These are phyloP conservation scores for Arrhamphus sclerolepis DNA, from an alignment of 2,797 vertebrate species.

Conservation along the genomic window DNA sequence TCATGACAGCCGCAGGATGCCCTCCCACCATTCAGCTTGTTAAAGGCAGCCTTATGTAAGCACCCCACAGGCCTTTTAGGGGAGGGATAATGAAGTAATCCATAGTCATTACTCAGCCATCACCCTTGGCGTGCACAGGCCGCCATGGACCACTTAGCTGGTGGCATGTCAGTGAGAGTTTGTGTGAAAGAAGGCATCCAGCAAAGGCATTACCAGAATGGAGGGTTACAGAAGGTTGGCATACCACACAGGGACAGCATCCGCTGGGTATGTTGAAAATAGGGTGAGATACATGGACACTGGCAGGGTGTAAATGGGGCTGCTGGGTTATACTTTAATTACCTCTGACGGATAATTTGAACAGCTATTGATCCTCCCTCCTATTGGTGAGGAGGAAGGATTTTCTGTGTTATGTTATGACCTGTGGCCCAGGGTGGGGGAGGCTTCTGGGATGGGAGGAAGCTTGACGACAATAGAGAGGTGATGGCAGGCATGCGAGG, in stretches of 20 bases:
- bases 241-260: slow-evolving; percentile 26
- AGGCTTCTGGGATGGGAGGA: slow-evolving; percentile 25
- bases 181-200: slow-evolving; percentile 53
- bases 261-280: slow-evolving; percentile 27
- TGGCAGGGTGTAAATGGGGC: slow-evolving; percentile 13
- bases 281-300: slow-evolving; percentile 21
- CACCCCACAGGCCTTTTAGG: slow-evolving; percentile 62
- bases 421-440: slow-evolving; percentile 18
- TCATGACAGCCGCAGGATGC: slow-evolving; percentile 38
- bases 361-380: slow-evolving; percentile 63
- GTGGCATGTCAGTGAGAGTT: slow-evolving; percentile 50
- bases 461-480: slow-evolving; percentile 47
- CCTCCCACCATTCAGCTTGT: slow-evolving; percentile 60
- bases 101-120: slow-evolving; percentile 79
- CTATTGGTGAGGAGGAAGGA: slow-evolving; percentile 27
- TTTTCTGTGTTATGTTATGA: slow-evolving; percentile 33
- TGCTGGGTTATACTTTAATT: slow-evolving; percentile 60
- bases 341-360: slow-evolving; percentile 69
- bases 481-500: slow-evolving; percentile 33
- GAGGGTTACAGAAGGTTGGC: slow-evolving; percentile 34
- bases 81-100: slow-evolving; percentile 78
- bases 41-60: slow-evolving; percentile 68
- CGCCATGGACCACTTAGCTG: slow-evolving; percentile 67
- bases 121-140: slow-evolving; percentile 69
- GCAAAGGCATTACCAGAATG: slow-evolving; percentile 35